Conservation (phyloP, 2,797 vertebrate genomes). For the Phrynocephalus guinanensis region DNA sequence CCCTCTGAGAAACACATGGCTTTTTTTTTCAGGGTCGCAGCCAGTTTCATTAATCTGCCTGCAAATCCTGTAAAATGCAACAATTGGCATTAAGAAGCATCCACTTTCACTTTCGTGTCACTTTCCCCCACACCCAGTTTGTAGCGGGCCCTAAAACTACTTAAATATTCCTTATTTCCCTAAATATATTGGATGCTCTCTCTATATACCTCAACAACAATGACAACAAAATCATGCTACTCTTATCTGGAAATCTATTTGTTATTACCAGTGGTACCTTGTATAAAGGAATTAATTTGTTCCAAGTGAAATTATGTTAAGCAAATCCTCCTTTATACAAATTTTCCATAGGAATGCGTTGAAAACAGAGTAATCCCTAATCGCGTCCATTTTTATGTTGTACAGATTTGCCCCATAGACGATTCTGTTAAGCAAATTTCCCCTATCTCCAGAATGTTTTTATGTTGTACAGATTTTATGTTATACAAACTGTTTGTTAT, state of each 20-base stretch:
- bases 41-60: not conserved
- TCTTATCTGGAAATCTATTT: slow-evolving; percentile 68
- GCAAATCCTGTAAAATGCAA: slow-evolving; percentile 13
- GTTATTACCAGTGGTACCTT: slow-evolving; percentile 44
- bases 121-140: not conserved
- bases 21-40: not conserved
- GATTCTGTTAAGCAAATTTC: too few species aligned
- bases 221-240: slow-evolving; percentile 56
- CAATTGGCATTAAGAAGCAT: slow-evolving; percentile 7
- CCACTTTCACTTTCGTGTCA: not conserved
- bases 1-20: not conserved
- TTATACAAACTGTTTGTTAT: too few species aligned
- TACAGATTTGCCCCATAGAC: too few species aligned
- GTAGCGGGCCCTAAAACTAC: not conserved
- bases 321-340: too few species aligned
- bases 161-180: slow-evolving; percentile 38
- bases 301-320: too few species aligned
- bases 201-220: slow-evolving; percentile 49
- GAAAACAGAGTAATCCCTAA: too few species aligned
- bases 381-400: too few species aligned
- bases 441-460: too few species aligned
- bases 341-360: too few species aligned
- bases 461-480: too few species aligned
- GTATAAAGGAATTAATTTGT: too few species aligned
- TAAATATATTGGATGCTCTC: slow-evolving; percentile 36